Base-by-base conservation (phyloP, 53 echinoderm and acorn worm species). In the Glandiceps talaboti region DNA sequence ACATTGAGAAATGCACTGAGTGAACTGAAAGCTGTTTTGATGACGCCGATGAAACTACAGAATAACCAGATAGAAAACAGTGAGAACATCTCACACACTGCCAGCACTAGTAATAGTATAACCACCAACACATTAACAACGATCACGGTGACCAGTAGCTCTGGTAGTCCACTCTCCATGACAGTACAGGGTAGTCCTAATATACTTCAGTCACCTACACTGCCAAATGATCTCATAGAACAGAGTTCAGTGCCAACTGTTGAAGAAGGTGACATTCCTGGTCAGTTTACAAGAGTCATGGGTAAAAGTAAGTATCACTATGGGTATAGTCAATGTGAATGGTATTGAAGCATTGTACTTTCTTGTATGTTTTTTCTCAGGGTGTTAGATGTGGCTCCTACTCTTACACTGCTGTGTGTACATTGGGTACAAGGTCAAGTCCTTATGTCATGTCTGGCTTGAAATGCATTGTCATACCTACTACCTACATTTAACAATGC, bases 221-320 rank as follows among this genome's bases (percentile, higher is more conserved):
- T 30, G 14, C 31, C 31, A 31, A 78, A 32, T 32, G 79, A 78
- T 30, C 32, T 27, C 10, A 31, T 30, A 76, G 25, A 25, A 28
- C 31, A 33, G 28, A 45, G 27, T 32, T 74, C 87, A 26, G 84
- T 90, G 29, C 89, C 83, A 30, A 45, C 20, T 45, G 20, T 45
- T 45, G 91, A 97, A 28, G 91, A 97, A 28, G 97, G 97, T 1
- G 97, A 97, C 77, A 79, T 97, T 27, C 97, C 97, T 25, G 93
- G 93, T 27, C 97, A 97, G 73, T 76, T 97, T 74, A 93, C 92
- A n/a, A 86, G 89, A 72, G 89, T 97, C 32, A 89, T 97, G 87
- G 97, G 97, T 14, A 97, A 97, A 84, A 87, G 97, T 97, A 86
- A 93, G 97, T 45, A 12, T n/a, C n/a, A n/a, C n/a, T n/a, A n/a